Base-by-base conservation (phyloP, 2,888 invertebrate genomes). In the Tortrix viridana region DNA sequence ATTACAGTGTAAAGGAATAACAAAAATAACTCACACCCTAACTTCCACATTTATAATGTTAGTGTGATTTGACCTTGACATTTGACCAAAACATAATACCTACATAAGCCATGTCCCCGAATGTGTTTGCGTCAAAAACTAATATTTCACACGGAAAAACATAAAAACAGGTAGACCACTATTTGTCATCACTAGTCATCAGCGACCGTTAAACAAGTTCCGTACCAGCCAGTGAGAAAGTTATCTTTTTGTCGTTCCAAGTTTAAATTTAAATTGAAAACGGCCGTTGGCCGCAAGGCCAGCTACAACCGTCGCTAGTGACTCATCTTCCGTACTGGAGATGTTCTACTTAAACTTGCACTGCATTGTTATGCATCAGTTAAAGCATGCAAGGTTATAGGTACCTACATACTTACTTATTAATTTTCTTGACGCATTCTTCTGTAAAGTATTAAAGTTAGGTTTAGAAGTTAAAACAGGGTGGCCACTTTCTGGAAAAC, bases 201-300 rank as follows among this genome's bases (percentile, higher is more conserved):
- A 46, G 61, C 67, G 73, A 73, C 80, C 78, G 84, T 84, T 85
- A 77, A 81, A 82, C 82, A 69, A 72, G 81, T 79, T 76, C 62
- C 70, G n/a, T 67, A 65, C 54, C 63, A 61, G 67, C 65, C 66
- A 70, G 65, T 73, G 71, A 71, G 77, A 82, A 77, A 80, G 76
- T 75, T 73, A 66, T 65, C 76, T 79, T 69, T 71, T 76, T 80
- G 82, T 82, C 81, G 82, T 83, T 63, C 47, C 26, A 41, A 37
- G 50, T 55, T 63, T 48, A 56, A 47, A 56, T 60, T 59, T 52
- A 59, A 65, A 60, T 57, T 60, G 58, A 32, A 46, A 65, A 54
- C 66, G 71, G 68, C 71, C 70, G 74, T 73, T 74, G 71, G 59
- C 60, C 32, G 67, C 80, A 84, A 85, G 83, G 84, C 74, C 84